Conservation (phyloP, 1,140 invertebrate species). For the Tachypleus tridentatus region DNA sequence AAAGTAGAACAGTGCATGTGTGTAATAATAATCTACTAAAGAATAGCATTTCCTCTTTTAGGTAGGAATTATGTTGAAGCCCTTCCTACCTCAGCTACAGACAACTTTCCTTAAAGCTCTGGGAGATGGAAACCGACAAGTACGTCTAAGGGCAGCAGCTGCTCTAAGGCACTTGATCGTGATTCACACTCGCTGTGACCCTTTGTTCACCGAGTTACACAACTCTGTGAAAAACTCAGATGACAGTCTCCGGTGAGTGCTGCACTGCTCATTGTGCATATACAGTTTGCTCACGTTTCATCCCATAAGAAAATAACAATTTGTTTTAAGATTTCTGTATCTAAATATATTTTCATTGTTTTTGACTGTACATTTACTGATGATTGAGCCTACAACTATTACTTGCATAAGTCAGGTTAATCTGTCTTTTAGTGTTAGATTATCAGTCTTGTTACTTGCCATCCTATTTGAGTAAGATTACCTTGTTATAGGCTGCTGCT, state of each 20-base stretch:
- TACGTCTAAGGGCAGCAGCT: conserved; percentile 74
- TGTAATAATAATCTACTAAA: not conserved
- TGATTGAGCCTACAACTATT: too few species aligned
- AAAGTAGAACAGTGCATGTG: not conserved
- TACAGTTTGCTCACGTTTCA: too few species aligned
- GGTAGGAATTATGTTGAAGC: conserved; percentile 85
- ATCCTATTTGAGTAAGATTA: too few species aligned
- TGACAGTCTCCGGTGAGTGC: conserved; percentile 42
- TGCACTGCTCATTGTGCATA: too few species aligned
- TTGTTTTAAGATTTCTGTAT: too few species aligned
- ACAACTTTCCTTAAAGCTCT: conserved; percentile 93
- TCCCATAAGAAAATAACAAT: too few species aligned
- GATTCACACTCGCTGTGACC: conserved; percentile 73
- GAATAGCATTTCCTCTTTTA: conserved; percentile 30
- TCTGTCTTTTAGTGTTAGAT: too few species aligned
- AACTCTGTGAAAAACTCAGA: conserved; percentile 70
- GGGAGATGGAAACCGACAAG: conserved; percentile 71
- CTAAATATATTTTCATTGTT: too few species aligned
- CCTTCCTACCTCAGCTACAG: conserved; percentile 95
- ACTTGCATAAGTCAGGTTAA: too few species aligned
- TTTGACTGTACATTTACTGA: too few species aligned
- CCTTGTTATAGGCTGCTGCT: too few species aligned
- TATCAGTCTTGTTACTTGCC: too few species aligned
- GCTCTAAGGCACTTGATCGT: conserved; percentile 77
- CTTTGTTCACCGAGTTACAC: conserved; percentile 80